A percentile compares a stretch with the other conserved stretches of the same genome.
Evolutionary conservation across 2,797 vertebrate species (phyloP).

Genomic region (Heteromormyrus szaboi): DNA sequence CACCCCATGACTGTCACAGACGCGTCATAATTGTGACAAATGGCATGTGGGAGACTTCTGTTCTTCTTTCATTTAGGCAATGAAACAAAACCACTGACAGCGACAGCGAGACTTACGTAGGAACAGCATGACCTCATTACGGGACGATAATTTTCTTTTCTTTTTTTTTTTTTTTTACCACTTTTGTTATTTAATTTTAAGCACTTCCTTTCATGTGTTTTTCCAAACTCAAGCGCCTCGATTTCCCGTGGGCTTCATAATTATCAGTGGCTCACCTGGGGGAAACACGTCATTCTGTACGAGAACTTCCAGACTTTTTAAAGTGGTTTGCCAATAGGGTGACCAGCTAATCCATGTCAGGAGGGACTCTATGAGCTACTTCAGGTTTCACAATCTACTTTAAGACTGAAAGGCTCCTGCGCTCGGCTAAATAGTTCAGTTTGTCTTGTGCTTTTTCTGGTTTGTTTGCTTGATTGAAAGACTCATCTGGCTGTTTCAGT

Average conservation of each 20-base stretch:
- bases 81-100: not conserved
- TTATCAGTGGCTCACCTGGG: not conserved
- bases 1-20: not conserved
- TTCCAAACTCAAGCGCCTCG: not conserved
- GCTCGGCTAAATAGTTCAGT: too few species aligned
- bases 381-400: too few species aligned
- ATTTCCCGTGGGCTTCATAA: not conserved
- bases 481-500: too few species aligned
- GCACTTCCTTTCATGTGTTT: not conserved
- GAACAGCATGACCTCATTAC: not conserved
- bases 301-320: constrained; percentile 52
- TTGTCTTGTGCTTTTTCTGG: too few species aligned
- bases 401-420: too few species aligned
- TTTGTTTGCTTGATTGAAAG: too few species aligned
- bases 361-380: too few species aligned
- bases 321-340: constrained; percentile 32
- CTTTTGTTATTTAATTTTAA: not conserved
- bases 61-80: not conserved
- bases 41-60: not conserved
- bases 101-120: not conserved
- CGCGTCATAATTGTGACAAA: constrained; percentile 4
- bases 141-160: not conserved
- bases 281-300: constrained; percentile 34
- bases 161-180: not conserved
- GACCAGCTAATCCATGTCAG: too few species aligned